Evolutionary conservation across 2,888 invertebrate genomes (phyloP), one percentile per base, ranked within the genome.

Genomic region (Therioaphis trifolii): DNA sequence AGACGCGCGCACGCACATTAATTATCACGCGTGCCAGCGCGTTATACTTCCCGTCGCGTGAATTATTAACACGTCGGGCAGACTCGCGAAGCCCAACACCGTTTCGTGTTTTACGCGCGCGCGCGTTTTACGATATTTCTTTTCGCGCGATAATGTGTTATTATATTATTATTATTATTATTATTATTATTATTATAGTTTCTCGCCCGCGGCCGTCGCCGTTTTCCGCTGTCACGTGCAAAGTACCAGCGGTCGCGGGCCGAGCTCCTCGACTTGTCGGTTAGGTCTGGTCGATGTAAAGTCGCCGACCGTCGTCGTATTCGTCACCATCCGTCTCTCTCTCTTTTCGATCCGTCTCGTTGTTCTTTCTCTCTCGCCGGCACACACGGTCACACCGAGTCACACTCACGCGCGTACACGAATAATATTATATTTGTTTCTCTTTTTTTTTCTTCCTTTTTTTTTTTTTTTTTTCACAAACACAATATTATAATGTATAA

Each of bases 41-140:
- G n/a, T 43, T n/a, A 18, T 69, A 21, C 80, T 72, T 61, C 80
- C 80, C 71, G 80, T 11, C 58, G 80, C 43, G 71, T 72, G 80
- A 80, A 43, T 80, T 80, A 80, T 80, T 72, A 80, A 72, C 80
- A 61, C 80, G 80, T 72, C 27, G 43, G 14, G 58, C 35, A 11
- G 24, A 24, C 21, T 12, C 29, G 76, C 29, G 15, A 66, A 35
- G 49, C 29, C 43, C n/a, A 63, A 76, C 75, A 46, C n/a, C 40
- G 24, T 58, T 58, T 15, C 18, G 21, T 58, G 40, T 40, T 55
- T 46, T 18, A 1, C 55, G 18, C 21, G 46, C 43, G 49, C 21
- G 66, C 63, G 29, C 61, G 9, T 24, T 1, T 74, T 21, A 74
- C 58, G 24, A 58, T 7, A 55, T 55, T 14, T 55, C 21, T 12